phyloP scores from a whole-genome alignment of 2,797 vertebrate genomes.

The Tangara arthus region DNA sequence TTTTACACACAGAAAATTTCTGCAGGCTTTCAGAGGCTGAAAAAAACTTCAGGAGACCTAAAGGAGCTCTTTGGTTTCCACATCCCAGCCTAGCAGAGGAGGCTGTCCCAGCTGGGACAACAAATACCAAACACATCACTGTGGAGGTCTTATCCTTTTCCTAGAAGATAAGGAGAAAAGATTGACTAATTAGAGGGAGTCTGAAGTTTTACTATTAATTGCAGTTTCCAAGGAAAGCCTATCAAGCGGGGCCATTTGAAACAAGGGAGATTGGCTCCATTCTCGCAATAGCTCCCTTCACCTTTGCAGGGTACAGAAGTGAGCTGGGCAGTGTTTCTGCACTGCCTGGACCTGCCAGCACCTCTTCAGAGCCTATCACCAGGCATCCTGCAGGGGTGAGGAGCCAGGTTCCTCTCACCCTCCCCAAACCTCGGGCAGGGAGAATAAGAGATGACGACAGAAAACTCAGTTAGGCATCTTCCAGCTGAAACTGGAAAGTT shows the following conservation, averaged over 20 bases:
- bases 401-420: background rate
- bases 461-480: background rate
- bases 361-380: background rate
- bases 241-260: accelerated
- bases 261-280: background rate
- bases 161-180: background rate
- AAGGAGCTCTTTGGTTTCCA: background rate
- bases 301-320: background rate
- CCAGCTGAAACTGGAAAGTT: background rate
- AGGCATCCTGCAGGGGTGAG: background rate
- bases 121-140: background rate
- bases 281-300: background rate
- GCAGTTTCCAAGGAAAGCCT: background rate
- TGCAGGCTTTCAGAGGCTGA: background rate
- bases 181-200: background rate
- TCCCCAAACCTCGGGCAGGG: background rate
- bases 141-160: background rate
- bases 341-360: background rate
- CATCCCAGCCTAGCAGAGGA: background rate
- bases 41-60: background rate
- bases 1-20: background rate
- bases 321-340: background rate
- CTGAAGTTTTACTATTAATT: background rate
- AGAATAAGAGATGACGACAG: too few relatives aligned
- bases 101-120: background rate